Evolutionary conservation across 2,888 invertebrate genomes (phyloP), one percentile per base, ranked within the genome.

Genomic region (Acanthacorydalis orientalis): DNA sequence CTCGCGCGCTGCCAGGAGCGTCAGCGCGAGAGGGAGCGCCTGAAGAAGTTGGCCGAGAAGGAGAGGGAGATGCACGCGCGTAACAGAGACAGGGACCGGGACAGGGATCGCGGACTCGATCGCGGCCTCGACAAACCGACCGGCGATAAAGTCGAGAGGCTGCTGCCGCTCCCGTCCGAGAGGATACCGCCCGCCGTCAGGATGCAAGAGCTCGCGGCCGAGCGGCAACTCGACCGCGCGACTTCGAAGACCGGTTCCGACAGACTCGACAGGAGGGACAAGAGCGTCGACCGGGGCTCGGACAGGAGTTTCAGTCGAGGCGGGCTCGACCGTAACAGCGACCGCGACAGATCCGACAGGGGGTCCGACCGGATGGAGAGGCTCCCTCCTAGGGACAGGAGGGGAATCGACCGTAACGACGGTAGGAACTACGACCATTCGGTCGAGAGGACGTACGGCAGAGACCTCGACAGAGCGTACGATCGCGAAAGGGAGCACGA

Each of bases 1-100:
- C 60, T 75, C 47, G 79, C 78, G 2, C 69, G 84, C 52, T 80
- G 81, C 46, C 75, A 84, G 48, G 72, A 73, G 51, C 61, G 73
- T 8, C 72, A 70, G 72, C 71, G 66, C 9, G 73, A 71, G 53
- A 59, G 73, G 1, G 72, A 72, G 50, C 60, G 70, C 31, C 60
- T 69, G n/a, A 69, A 69, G 51, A 67, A 65, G 53, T 55, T 63
- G 35, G 62, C 61, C 32, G 65, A 63, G 49, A 67, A 73, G 52
- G 80, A 74, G 52, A 66, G 72, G 9, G 69, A 69, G 51, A 61
- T 51, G 39, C 73, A 23, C 23, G 6, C 6, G 23, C 23, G 23
- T 23, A 23, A 23, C 23, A 75, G 49, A 65, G 69, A 48, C 69
- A 65, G 71, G 52, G 57, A 65, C 50, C 60, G 69, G 12, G 64